Conservation (phyloP, 2,113 vertebrate genomes). For the Anthoscopus minutus region DNA sequence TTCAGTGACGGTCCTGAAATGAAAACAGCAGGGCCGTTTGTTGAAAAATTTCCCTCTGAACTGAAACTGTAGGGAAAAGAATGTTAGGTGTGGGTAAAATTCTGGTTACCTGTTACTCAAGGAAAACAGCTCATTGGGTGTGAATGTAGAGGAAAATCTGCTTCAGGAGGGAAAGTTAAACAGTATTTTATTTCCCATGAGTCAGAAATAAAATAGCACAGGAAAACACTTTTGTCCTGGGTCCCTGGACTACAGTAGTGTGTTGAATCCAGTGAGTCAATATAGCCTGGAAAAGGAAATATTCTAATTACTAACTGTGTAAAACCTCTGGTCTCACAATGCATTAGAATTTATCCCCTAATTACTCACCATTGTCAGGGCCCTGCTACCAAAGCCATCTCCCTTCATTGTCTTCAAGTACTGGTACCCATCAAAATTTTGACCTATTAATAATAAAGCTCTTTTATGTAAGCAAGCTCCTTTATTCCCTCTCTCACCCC, state of each 20-base stretch:
- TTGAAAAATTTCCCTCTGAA: neutral
- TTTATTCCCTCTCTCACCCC: accelerated
- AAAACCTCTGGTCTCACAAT: neutral
- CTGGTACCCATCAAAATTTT: neutral
- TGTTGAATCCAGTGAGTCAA: neutral
- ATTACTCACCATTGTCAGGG: neutral
- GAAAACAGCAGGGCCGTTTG: neutral
- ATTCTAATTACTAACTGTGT: neutral
- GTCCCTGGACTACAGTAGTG: neutral
- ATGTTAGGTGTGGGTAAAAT: neutral
- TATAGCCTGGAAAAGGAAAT: neutral
- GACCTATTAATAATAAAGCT: neutral
- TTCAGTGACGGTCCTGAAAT: neutral
- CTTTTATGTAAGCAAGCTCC: neutral
- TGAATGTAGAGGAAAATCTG: neutral
- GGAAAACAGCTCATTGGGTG: neutral
- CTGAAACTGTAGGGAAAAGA: neutral
- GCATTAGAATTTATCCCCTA: neutral
- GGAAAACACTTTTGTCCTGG: neutral
- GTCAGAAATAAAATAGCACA: neutral
- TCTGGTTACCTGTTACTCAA: neutral
- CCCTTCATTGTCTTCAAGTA: neutral
- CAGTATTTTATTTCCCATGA: neutral
- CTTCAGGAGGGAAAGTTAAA: neutral
- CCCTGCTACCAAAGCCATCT: neutral